These are phyloP conservation scores for Leptopilina myrica DNA, from an alignment of 2,888 invertebrate genomes.

Conservation along the genomic window DNA sequence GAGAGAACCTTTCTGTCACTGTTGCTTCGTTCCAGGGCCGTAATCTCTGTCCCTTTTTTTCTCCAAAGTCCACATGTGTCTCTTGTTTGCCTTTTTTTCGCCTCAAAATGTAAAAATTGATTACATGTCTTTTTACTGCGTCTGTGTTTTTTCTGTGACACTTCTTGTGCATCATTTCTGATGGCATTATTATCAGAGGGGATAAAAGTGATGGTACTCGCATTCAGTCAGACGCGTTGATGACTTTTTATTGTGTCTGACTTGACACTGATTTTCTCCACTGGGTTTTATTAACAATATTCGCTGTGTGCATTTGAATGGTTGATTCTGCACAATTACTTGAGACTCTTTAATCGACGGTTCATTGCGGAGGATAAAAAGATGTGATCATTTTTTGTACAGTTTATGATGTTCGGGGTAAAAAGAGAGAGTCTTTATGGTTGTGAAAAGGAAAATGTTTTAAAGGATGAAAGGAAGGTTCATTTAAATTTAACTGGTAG, in stretches of 20 bases:
- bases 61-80: not conserved
- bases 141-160: not conserved
- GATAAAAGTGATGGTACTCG: not conserved
- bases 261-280: not conserved
- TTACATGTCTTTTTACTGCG: not conserved
- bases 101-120: constrained; percentile 2
- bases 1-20: constrained; percentile 46
- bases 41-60: constrained; percentile 10
- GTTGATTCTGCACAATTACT: too few relatives aligned
- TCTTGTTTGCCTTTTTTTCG: constrained; percentile 11
- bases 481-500: too few relatives aligned
- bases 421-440: too few relatives aligned
- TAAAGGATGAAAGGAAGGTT: too few relatives aligned
- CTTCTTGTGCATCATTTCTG: not conserved
- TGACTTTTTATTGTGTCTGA: constrained; percentile 13
- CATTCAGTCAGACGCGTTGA: not conserved
- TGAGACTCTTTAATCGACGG: too few relatives aligned
- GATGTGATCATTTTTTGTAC: too few relatives aligned
- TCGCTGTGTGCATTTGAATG: not conserved
- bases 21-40: constrained; percentile 31
- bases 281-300: not conserved
- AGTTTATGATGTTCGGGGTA: too few relatives aligned
- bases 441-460: too few relatives aligned
- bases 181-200: not conserved
- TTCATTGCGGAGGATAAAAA: too few relatives aligned